Evolutionary conservation across 2,113 vertebrate species (phyloP).

Genomic region (Oncorhynchus clarkii): DNA sequence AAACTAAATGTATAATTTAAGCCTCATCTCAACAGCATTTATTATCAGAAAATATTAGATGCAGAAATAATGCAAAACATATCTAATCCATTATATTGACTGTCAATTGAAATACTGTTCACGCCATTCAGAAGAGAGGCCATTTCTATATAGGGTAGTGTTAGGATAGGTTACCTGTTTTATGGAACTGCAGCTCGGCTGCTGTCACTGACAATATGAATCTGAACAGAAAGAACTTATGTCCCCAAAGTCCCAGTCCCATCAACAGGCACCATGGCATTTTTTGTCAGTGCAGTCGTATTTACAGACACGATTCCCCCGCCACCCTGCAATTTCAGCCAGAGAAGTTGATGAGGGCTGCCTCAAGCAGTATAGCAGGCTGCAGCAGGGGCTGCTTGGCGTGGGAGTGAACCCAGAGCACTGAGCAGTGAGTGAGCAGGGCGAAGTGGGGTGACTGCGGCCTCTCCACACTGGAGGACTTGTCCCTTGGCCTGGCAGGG

Average conservation of each 20-base stretch:
- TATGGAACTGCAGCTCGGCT: neutral
- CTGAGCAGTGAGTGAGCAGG: conserved; percentile 40
- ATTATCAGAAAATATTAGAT: neutral
- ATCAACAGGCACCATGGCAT: conserved; percentile 65
- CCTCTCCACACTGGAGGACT: conserved; percentile 62
- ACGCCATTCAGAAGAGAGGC: neutral
- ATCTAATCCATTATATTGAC: neutral
- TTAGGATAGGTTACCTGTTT: neutral
- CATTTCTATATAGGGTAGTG: neutral
- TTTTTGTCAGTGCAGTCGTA: conserved; percentile 66
- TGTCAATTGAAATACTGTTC: neutral
- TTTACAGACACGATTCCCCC: conserved; percentile 65
- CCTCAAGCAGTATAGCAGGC: conserved; percentile 21
- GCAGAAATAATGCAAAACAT: neutral
- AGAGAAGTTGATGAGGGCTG: conserved; percentile 70
- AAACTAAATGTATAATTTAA: neutral
- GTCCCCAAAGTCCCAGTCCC: conserved; percentile 46
- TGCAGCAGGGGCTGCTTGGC: conserved; percentile 40
- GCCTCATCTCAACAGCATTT: neutral
- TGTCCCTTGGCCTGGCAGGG: conserved; percentile 56
- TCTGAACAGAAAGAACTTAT: neutral
- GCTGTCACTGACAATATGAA: too few relatives aligned
- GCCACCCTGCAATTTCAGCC: conserved; percentile 74
- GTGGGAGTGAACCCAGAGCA: conserved; percentile 50
- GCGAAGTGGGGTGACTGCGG: conserved; percentile 54